These are phyloP conservation scores for Potorous gilbertii DNA, from an alignment of 2,797 vertebrate species.

Conservation along the genomic window DNA sequence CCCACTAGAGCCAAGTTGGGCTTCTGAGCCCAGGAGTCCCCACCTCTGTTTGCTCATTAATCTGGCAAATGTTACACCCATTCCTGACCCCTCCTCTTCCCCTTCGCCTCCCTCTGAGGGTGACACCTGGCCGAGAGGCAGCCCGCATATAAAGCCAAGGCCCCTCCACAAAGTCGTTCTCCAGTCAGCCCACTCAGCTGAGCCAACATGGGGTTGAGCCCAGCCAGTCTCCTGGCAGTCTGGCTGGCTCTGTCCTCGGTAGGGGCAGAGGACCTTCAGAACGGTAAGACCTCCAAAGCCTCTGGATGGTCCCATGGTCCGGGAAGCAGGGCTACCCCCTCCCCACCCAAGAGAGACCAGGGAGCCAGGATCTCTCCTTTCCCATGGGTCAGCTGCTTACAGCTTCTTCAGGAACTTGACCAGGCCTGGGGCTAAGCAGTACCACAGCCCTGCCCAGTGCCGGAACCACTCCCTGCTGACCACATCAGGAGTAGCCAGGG, in stretches of 20 bases:
- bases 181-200: conserved; percentile 26
- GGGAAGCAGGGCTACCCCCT: not conserved
- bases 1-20: not conserved
- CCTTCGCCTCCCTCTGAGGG: conserved; percentile 61
- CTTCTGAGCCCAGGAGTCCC: conserved; percentile 26
- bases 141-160: conserved; percentile 80
- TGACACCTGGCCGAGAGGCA: not conserved
- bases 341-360: not conserved
- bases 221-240: conserved; percentile 77
- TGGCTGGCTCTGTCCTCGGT: conserved; percentile 82
- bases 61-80: conserved; percentile 74
- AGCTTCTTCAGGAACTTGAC: not conserved
- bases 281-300: conserved; percentile 79
- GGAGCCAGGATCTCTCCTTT: not conserved
- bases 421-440: not conserved
- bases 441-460: no score
- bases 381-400: not conserved
- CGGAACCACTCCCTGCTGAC: not conserved
- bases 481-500: not conserved
- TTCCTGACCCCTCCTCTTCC: conserved; percentile 62
- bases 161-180: conserved; percentile 46
- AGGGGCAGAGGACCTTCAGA: conserved; percentile 66
- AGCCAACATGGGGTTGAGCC: conserved; percentile 84
- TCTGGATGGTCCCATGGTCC: not conserved
- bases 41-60: conserved; percentile 79